These are phyloP conservation scores for Celastrina argiolus DNA, from an alignment of 2,888 invertebrate genomes.

Conservation along the genomic window DNA sequence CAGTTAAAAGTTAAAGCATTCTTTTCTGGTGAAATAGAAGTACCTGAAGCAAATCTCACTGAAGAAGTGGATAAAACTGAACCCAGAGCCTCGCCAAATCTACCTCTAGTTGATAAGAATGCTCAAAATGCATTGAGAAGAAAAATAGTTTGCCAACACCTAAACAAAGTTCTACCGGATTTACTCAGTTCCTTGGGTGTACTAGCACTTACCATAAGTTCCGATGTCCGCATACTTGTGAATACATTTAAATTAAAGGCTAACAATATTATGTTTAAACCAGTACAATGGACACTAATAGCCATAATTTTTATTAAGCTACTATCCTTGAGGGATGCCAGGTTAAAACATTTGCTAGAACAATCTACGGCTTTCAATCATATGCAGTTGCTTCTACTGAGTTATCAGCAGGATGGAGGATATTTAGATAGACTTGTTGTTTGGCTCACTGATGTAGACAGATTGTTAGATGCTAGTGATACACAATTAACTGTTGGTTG, in stretches of 20 bases:
- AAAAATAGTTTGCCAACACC: conserved; percentile 82
- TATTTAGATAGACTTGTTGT: conserved; percentile 69
- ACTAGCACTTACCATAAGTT: conserved; percentile 53
- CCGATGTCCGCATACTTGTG: conserved; percentile 73
- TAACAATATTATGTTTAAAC: conserved; percentile 84
- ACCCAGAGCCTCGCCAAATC: conserved; percentile 55
- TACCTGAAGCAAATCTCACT: conserved; percentile 45
- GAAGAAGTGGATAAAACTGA: conserved; percentile 32
- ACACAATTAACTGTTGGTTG: conserved; percentile 52
- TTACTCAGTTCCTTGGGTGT: conserved; percentile 72
- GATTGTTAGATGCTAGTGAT: conserved; percentile 59
- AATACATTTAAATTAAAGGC: conserved; percentile 83
- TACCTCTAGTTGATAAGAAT: conserved; percentile 82
- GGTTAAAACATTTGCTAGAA: conserved; percentile 49
- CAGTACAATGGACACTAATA: conserved; percentile 83
- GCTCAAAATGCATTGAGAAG: conserved; percentile 82
- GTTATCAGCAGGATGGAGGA: conserved; percentile 70
- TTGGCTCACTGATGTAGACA: conserved; percentile 72
- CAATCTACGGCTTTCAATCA: conserved; percentile 57
- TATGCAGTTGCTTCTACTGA: conserved; percentile 66
- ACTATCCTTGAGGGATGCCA: conserved; percentile 58
- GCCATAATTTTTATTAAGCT: conserved; percentile 83
- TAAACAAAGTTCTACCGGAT: conserved; percentile 81
- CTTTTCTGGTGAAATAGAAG: conserved; percentile 72
- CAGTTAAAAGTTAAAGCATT: conserved; percentile 82